phyloP scores from a whole-genome alignment of 2,797 vertebrate genomes.

The Toxotes lorentzi region DNA sequence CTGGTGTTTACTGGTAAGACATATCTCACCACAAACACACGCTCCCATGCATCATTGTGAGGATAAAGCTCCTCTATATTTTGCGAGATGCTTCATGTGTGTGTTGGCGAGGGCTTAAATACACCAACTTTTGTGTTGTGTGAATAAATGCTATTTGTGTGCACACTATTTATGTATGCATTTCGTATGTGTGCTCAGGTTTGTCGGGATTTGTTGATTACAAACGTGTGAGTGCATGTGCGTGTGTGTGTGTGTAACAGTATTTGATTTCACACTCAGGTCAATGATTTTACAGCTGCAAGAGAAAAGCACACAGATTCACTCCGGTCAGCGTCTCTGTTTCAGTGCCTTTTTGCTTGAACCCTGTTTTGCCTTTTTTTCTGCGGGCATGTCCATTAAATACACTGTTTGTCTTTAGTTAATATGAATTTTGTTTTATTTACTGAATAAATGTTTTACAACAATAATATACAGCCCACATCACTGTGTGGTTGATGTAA shows the following conservation, averaged over 20 bases:
- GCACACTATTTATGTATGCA: slow-evolving; percentile 44
- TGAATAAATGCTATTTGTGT: slow-evolving; percentile 37
- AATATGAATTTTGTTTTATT: slow-evolving; percentile 65
- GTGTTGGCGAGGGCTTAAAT: slow-evolving; percentile 49
- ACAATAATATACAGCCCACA: slow-evolving; percentile 59
- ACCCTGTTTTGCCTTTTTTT: slow-evolving; percentile 22
- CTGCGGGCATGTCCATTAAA: slow-evolving; percentile 38
- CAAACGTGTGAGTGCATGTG: slow-evolving; percentile 20
- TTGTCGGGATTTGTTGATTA: slow-evolving; percentile 41
- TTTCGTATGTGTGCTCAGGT: slow-evolving; percentile 34
- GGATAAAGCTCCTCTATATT: slow-evolving; percentile 47
- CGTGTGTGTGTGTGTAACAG: slow-evolving; percentile 38
- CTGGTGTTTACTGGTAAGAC: slow-evolving; percentile 71
- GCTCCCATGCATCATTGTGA: slow-evolving; percentile 36
- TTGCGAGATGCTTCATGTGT: slow-evolving; percentile 18
- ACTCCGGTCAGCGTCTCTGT: slow-evolving; percentile 41
- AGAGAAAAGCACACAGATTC: slow-evolving; percentile 55
- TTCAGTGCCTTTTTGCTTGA: slow-evolving; percentile 18
- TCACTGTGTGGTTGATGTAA: slow-evolving; percentile 11
- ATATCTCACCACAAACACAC: slow-evolving; percentile 55
- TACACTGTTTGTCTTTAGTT: slow-evolving; percentile 23
- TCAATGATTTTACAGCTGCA: slow-evolving; percentile 76
- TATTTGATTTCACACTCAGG: slow-evolving; percentile 83
- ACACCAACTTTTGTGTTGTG: slow-evolving; percentile 29
- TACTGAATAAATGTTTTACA: slow-evolving; percentile 67